phyloP scores from a whole-genome alignment of 1,140 invertebrate genomes.

The Eufriesea mexicana region DNA sequence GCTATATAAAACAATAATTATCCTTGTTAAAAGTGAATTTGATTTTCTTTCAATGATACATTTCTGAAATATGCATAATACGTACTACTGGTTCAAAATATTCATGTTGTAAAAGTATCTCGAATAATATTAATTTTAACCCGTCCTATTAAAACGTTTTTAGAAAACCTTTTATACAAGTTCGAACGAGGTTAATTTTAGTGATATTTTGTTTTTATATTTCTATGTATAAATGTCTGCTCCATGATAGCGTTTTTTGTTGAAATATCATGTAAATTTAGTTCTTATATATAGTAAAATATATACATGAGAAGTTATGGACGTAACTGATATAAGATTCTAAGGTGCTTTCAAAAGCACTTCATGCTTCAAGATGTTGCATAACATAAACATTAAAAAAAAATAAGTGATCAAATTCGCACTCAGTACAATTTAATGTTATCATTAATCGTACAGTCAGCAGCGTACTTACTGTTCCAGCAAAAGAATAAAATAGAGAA shows the following conservation, averaged over 20 bases:
- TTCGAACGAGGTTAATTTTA: constrained; percentile 74
- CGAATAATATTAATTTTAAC: constrained; percentile 70
- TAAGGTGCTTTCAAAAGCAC: constrained; percentile 52
- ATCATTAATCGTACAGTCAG: constrained; percentile 74
- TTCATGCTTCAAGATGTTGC: constrained; percentile 60
- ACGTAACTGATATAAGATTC: constrained; percentile 65
- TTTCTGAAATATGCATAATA: constrained; percentile 43
- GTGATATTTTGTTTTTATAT: constrained; percentile 80
- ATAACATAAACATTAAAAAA: constrained; percentile 46
- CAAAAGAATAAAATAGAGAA: constrained; percentile 36
- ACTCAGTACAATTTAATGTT: constrained; percentile 79
- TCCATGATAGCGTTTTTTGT: constrained; percentile 79
- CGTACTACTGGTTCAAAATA: constrained; percentile 44
- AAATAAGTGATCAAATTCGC: constrained; percentile 70
- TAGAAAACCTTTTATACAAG: constrained; percentile 76
- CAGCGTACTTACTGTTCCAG: constrained; percentile 77
- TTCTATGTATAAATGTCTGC: constrained; percentile 80
- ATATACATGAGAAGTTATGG: constrained; percentile 71
- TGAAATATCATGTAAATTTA: constrained; percentile 82
- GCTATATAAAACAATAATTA: constrained; percentile 53
- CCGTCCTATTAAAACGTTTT: constrained; percentile 72
- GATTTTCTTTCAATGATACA: constrained; percentile 45
- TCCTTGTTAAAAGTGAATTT: constrained; percentile 45
- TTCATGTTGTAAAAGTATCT: constrained; percentile 47
- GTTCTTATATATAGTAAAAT: constrained; percentile 70